phyloP scores from a whole-genome alignment of 2,888 invertebrate genomes.

The Hetaerina titia region DNA sequence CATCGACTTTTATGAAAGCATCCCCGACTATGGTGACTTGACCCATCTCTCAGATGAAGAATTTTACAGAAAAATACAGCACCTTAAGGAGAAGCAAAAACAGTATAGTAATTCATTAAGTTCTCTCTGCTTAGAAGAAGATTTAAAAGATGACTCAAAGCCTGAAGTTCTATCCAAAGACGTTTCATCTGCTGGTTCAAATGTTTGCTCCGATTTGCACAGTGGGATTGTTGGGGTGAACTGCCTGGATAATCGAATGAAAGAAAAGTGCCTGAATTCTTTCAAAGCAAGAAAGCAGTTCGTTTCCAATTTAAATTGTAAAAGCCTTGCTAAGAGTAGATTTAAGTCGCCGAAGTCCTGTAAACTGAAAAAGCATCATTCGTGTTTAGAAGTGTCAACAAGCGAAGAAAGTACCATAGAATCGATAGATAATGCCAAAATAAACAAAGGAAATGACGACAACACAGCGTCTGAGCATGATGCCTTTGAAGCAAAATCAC shows the following conservation, averaged over 20 bases:
- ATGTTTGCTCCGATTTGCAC: constrained; percentile 68
- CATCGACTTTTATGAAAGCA: constrained; percentile 87
- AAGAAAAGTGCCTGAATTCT: constrained; percentile 42
- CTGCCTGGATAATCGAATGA: constrained; percentile 42
- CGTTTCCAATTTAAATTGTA: not conserved
- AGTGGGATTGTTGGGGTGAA: constrained; percentile 48
- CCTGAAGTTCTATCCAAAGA: constrained; percentile 72
- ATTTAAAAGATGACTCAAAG: constrained; percentile 73
- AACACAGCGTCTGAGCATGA: not conserved
- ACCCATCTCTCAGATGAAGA: constrained; percentile 87
- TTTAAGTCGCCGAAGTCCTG: not conserved
- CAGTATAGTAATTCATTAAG: constrained; percentile 77
- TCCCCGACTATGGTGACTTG: constrained; percentile 89
- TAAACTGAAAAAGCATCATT: constrained; percentile 17
- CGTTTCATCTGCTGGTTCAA: constrained; percentile 74
- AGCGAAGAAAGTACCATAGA: constrained; percentile 57
- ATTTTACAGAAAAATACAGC: constrained; percentile 86
- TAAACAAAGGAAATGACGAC: not conserved
- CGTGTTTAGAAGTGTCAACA: constrained; percentile 34
- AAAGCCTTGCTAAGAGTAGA: constrained; percentile 1
- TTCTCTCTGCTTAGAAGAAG: constrained; percentile 75
- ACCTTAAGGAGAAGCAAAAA: constrained; percentile 83
- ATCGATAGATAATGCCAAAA: constrained; percentile 22
- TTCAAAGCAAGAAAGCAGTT: not conserved
- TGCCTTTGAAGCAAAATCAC: not conserved